Evolutionary conservation across 2,113 vertebrate genomes (phyloP).

Genomic region (Erpornis zantholeuca): DNA sequence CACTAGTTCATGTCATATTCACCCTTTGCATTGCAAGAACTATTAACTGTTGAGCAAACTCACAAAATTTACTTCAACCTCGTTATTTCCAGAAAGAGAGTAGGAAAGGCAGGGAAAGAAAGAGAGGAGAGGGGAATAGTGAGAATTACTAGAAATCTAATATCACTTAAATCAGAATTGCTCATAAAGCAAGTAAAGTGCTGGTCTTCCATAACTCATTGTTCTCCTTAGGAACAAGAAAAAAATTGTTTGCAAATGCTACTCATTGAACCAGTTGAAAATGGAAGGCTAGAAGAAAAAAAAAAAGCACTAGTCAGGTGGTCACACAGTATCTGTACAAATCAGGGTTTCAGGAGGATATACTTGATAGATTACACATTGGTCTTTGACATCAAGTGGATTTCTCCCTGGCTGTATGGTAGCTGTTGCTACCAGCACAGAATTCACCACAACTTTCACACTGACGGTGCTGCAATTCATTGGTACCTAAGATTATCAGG

Average conservation of each 20-base stretch:
- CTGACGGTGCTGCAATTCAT: not conserved
- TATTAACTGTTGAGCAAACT: not conserved
- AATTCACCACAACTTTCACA: not conserved
- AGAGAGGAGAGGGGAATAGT: not conserved
- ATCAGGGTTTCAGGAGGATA: not conserved
- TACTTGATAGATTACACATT: not conserved
- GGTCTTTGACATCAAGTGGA: not conserved
- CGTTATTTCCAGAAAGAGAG: not conserved
- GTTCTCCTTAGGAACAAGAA: not conserved
- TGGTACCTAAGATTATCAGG: not conserved
- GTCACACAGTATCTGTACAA: not conserved
- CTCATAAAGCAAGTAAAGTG: not conserved
- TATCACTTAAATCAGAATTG: not conserved
- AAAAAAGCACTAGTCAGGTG: not conserved
- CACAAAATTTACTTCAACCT: not conserved
- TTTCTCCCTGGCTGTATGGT: not conserved
- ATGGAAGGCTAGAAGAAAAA: not conserved
- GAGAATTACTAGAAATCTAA: not conserved
- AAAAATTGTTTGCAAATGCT: not conserved
- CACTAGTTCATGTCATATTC: not conserved
- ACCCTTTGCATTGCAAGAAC: not conserved
- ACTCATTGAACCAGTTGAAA: not conserved
- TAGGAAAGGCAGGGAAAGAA: not conserved
- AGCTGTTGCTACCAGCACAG: not conserved
- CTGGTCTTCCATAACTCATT: not conserved